These are phyloP conservation scores for Andrena minutula DNA, from an alignment of 2,888 invertebrate genomes.

Conservation along the genomic window DNA sequence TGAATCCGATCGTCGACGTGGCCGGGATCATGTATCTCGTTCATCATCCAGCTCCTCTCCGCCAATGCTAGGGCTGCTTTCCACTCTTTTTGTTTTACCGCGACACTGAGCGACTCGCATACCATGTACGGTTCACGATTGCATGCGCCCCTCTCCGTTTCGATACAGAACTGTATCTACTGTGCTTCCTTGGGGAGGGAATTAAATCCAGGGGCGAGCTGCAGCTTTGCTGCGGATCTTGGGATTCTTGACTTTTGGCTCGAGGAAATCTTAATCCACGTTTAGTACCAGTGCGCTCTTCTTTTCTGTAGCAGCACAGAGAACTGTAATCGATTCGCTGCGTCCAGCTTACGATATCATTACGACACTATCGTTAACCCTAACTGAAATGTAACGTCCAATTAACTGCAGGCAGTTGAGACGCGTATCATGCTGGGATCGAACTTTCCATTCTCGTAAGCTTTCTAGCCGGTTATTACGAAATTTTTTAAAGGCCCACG, in stretches of 20 bases:
- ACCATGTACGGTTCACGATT: slow-evolving; percentile 45
- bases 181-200: slow-evolving; percentile 2
- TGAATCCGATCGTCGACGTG: slow-evolving; percentile 54
- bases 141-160: slow-evolving; percentile 6
- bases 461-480: slow-evolving; percentile 40
- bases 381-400: slow-evolving; percentile 22
- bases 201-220: slow-evolving; percentile 17
- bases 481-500: slow-evolving; percentile 42
- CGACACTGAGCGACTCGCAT: not conserved
- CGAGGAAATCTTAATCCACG: not conserved
- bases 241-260: too few species aligned
- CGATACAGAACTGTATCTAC: slow-evolving; percentile 26
- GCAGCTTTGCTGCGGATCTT: not conserved
- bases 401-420: slow-evolving; percentile 31
- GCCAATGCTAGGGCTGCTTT: slow-evolving; percentile 16
- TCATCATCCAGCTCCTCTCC: slow-evolving; percentile 27
- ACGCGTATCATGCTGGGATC: slow-evolving; percentile 17
- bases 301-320: not conserved
- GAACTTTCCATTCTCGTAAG: slow-evolving; percentile 13
- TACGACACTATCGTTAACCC: slow-evolving; percentile 34
- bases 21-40: slow-evolving; percentile 34
- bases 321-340: not conserved
- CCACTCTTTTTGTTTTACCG: slow-evolving; percentile 41
- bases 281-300: not conserved
- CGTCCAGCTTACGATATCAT: slow-evolving; percentile 23